Conservation (phyloP, 2,797 vertebrate genomes). For the Hafferia zeledoni region DNA sequence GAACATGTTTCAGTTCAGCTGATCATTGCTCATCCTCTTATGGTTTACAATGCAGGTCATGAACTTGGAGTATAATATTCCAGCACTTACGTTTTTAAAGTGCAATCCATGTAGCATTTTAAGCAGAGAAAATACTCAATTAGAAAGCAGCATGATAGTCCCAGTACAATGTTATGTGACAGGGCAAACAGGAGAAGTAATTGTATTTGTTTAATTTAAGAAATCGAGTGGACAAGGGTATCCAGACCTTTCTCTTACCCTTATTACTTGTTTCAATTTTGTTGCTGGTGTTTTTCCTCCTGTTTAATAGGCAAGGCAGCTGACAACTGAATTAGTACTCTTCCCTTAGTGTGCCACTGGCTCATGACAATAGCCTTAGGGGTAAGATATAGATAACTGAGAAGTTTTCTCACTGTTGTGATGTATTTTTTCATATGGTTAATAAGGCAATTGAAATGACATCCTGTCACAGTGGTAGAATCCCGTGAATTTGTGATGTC, state of each 20-base stretch:
- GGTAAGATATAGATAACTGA: conserved; percentile 95
- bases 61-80: conserved; percentile 51
- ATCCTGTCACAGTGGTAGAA: conserved; percentile 87
- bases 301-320: conserved; percentile 85
- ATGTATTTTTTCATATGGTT: conserved; percentile 84
- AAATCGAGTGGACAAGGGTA: conserved; percentile 73
- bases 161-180: conserved; percentile 39
- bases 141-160: conserved; percentile 23
- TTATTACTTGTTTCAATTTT: conserved; percentile 87
- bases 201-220: conserved; percentile 62
- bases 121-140: conserved; percentile 56
- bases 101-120: conserved; percentile 17
- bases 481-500: conserved; percentile 58
- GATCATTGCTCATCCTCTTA: conserved; percentile 33
- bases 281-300: conserved; percentile 66
- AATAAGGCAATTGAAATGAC: conserved; percentile 95
- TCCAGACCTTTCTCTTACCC: conserved; percentile 70
- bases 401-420: conserved; percentile 83
- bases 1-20: conserved; percentile 23
- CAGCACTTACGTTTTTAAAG: conserved; percentile 58
- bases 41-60: conserved; percentile 35
- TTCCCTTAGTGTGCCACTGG: conserved; percentile 90
- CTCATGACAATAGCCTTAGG: conserved; percentile 99
- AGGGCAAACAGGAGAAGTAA: conserved; percentile 52
- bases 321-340: conserved; percentile 89